phyloP scores from a whole-genome alignment of 2,888 invertebrate genomes.

The Agriopis aurantiaria region DNA sequence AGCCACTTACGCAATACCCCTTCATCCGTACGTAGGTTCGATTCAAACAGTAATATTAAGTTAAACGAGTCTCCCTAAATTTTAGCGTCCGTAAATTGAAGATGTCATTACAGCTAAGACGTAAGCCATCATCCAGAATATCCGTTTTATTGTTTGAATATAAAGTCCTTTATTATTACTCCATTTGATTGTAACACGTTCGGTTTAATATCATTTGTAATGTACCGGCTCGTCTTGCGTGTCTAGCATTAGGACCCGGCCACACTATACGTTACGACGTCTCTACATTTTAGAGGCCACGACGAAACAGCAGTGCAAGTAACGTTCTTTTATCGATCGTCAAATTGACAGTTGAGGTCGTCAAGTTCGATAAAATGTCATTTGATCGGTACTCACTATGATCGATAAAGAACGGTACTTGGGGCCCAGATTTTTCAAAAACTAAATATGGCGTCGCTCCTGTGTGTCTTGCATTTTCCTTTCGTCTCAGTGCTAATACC shows the following conservation, averaged over 20 bases:
- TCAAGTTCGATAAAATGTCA: no score
- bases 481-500: no score
- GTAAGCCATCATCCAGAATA: slow-evolving; percentile 75
- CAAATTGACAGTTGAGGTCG: no score
- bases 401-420: no score
- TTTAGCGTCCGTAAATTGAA: slow-evolving; percentile 76
- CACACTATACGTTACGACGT: not conserved
- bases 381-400: no score
- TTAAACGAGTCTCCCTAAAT: slow-evolving; percentile 73
- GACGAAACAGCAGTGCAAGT: no score
- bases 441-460: no score
- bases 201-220: slow-evolving; percentile 38
- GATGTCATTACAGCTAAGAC: slow-evolving; percentile 74
- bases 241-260: not conserved
- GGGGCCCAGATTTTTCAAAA: not conserved
- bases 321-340: no score
- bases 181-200: slow-evolving; percentile 74
- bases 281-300: no score
- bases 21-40: slow-evolving; percentile 37
- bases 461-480: no score
- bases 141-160: slow-evolving; percentile 81
- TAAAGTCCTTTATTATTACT: slow-evolving; percentile 78
- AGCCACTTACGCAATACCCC: slow-evolving; percentile 29
- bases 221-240: slow-evolving; percentile 4
- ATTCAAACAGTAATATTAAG: slow-evolving; percentile 59